Percentiles rank a stretch among this genome's conserved stretches.
phyloP scores from a whole-genome alignment of 1,140 invertebrate genomes.

The Zeugodacus cucurbitae region DNA sequence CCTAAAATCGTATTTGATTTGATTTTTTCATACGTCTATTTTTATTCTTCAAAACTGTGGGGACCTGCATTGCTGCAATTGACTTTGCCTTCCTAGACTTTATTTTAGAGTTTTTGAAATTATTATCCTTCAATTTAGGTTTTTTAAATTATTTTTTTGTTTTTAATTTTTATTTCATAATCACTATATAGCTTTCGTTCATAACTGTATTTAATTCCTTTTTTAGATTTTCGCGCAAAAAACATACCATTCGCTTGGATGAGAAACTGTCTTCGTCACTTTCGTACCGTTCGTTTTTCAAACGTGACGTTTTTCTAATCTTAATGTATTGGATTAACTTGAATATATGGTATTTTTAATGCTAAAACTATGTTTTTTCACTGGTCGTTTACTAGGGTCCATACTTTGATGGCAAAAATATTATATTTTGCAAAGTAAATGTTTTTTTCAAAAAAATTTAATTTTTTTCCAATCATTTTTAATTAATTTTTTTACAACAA shows the following conservation, averaged over 20 bases:
- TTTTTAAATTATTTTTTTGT: not conserved
- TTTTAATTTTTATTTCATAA: not conserved
- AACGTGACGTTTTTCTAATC: not conserved
- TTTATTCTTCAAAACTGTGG: not conserved
- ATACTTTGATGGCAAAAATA: too few relatives aligned
- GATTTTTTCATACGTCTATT: not conserved
- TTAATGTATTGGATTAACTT: not conserved
- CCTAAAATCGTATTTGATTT: not conserved
- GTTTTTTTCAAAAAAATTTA: too few relatives aligned
- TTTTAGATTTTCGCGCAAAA: not conserved
- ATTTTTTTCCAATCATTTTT: too few relatives aligned
- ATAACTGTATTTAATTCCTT: not conserved
- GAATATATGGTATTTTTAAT: not conserved
- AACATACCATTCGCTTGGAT: not conserved
- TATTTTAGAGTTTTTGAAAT: too few relatives aligned
- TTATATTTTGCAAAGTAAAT: too few relatives aligned
- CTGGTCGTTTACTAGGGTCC: too few relatives aligned
- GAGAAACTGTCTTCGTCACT: too few relatives aligned
- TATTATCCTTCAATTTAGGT: not conserved
- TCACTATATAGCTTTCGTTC: not conserved
- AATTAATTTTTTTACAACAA: too few relatives aligned
- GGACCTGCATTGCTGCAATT: not conserved
- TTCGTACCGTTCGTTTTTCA: not conserved
- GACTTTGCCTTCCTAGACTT: not conserved
- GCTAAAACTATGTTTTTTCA: not conserved